Evolutionary conservation across 64 coral and sea anemone species (phyloP).

Genomic region (Montipora efflorescens): DNA sequence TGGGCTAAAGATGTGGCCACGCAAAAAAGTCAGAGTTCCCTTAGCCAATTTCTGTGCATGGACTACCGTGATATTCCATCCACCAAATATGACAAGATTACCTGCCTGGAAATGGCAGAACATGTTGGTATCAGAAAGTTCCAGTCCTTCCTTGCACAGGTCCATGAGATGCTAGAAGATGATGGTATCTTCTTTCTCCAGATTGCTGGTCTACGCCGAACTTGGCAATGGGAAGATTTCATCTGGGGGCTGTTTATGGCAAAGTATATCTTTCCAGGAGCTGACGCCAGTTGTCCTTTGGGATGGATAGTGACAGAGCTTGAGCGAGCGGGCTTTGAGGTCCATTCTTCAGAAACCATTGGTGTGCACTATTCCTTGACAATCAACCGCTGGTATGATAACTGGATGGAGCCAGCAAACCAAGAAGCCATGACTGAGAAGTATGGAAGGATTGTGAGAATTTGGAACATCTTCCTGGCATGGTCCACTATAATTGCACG

Average conservation of each 20-base stretch:
- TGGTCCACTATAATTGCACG: conserved; percentile 98
- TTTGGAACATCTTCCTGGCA: conserved; percentile 97
- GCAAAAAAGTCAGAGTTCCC: conserved; percentile 53
- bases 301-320: conserved; percentile 86
- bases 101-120: conserved; percentile 99
- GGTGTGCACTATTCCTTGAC: conserved; percentile 96
- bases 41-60: conserved; percentile 85
- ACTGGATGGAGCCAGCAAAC: conserved; percentile 87
- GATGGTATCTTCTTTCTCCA: conserved; percentile 98
- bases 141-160: conserved; percentile 89
- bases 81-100: conserved; percentile 87
- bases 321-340: conserved; percentile 92
- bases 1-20: conserved; percentile 74
- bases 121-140: conserved; percentile 97
- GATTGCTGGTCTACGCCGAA: conserved; percentile 92
- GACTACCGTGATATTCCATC: conserved; percentile 98
- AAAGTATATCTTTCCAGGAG: conserved; percentile 98
- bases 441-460: conserved; percentile 87
- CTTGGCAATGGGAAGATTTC: conserved; percentile 99
- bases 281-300: conserved; percentile 94
- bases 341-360: conserved; percentile 87
- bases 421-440: conserved; percentile 73
- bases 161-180: conserved; percentile 93
- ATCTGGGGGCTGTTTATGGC: conserved; percentile 99
- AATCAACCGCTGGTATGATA: conserved; percentile 96